A percentile compares a stretch with the other conserved stretches of the same genome.
These are phyloP conservation scores for Vicugna pacos DNA, from an alignment of 2,113 vertebrate species.

Conservation along the genomic window DNA sequence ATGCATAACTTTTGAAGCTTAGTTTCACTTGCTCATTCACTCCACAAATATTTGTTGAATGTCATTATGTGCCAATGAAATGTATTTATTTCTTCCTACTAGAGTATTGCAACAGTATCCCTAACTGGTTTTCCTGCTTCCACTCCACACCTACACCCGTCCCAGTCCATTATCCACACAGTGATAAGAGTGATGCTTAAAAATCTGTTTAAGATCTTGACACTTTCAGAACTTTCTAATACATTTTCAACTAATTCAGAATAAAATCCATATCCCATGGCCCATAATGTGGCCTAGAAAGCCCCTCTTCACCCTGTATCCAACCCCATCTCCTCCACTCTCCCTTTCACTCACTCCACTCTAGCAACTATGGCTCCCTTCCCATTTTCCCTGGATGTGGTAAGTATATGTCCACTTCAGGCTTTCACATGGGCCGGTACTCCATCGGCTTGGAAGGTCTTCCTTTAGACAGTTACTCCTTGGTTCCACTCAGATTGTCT, in stretches of 20 bases:
- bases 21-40: neutral
- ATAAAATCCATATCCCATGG: neutral
- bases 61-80: neutral
- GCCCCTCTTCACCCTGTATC: neutral
- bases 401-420: neutral
- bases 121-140: neutral
- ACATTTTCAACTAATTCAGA: conserved; percentile 29
- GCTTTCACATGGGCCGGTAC: neutral
- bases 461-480: neutral
- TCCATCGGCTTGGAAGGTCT: neutral
- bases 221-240: neutral
- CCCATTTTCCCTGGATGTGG: neutral
- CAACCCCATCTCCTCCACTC: neutral
- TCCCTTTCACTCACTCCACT: neutral
- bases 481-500: neutral
- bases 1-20: neutral
- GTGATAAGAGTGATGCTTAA: neutral
- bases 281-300: neutral
- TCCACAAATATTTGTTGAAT: neutral
- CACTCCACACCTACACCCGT: neutral
- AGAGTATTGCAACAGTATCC: neutral
- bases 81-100: neutral
- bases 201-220: neutral
- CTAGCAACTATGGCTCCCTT: neutral
- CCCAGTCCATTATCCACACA: neutral